Evolutionary conservation across 2,113 vertebrate species (phyloP).

Genomic region (Diglossa brunneiventris): DNA sequence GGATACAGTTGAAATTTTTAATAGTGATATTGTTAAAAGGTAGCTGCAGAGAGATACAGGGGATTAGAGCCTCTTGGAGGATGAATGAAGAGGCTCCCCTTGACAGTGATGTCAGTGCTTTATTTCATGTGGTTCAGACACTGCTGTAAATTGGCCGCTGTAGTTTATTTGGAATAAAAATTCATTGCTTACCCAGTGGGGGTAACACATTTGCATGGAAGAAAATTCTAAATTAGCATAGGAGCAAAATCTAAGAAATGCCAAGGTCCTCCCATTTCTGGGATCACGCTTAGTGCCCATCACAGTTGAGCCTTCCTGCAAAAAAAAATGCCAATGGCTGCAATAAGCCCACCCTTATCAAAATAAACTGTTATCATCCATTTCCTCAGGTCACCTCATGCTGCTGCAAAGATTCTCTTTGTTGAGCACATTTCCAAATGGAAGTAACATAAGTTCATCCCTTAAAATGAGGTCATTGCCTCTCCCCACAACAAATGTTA

Average conservation of each 20-base stretch:
- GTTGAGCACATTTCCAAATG: slow-evolving; percentile 4
- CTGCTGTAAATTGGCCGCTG: background rate
- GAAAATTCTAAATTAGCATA: background rate
- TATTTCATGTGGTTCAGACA: background rate
- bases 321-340: background rate
- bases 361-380: background rate
- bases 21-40: background rate
- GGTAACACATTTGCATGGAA: background rate
- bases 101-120: background rate
- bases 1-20: background rate
- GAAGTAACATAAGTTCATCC: slow-evolving; percentile 35
- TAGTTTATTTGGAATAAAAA: background rate
- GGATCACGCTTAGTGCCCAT: background rate
- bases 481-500: slow-evolving; percentile 46
- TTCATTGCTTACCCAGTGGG: background rate
- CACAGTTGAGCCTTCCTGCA: background rate
- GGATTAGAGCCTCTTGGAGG: background rate
- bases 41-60: background rate
- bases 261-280: background rate
- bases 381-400: background rate
- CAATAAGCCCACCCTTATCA: background rate
- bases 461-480: slow-evolving; percentile 33
- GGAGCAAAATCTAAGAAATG: background rate
- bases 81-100: background rate
- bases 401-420: background rate